phyloP scores from a whole-genome alignment of 2,797 vertebrate species.

The Mus spretus region DNA sequence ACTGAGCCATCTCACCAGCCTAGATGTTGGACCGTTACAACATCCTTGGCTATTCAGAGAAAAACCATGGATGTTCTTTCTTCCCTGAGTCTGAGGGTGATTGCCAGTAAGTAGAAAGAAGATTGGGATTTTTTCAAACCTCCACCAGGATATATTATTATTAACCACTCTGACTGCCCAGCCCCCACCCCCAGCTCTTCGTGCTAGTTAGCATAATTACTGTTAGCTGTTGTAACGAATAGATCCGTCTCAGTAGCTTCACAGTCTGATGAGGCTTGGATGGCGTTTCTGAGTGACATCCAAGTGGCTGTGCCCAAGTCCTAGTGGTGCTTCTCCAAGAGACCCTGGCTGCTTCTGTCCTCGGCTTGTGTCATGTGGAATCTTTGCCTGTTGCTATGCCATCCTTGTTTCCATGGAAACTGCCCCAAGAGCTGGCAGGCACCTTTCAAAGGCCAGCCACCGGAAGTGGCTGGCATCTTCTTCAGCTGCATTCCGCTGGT shows the following conservation, averaged over 20 bases:
- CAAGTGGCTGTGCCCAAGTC: not conserved
- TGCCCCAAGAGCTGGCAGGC: conserved; percentile 11
- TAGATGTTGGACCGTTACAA: not conserved
- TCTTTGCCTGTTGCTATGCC: conserved; percentile 52
- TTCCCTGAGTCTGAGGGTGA: not conserved
- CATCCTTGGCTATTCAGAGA: not conserved
- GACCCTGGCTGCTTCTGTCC: conserved; percentile 41
- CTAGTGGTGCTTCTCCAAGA: not conserved
- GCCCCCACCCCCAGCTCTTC: not conserved
- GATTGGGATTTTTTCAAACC: not conserved
- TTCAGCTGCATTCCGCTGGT: not conserved
- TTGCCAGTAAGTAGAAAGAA: not conserved
- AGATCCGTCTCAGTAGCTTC: not conserved
- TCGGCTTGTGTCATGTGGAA: conserved; percentile 10
- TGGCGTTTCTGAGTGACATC: not conserved
- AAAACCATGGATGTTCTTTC: not conserved
- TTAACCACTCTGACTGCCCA: not conserved
- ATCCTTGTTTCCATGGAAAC: conserved; percentile 71
- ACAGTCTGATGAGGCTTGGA: not conserved
- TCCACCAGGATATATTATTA: not conserved
- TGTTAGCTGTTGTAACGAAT: conserved; percentile 24
- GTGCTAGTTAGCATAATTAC: not conserved
- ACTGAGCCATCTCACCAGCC: not conserved
- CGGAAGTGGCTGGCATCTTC: not conserved
- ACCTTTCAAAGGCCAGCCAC: conserved; percentile 60